Evolutionary conservation across 2,888 invertebrate species (phyloP), one percentile per base, ranked within the genome.

Genomic region (Sclerodermus sp.): DNA sequence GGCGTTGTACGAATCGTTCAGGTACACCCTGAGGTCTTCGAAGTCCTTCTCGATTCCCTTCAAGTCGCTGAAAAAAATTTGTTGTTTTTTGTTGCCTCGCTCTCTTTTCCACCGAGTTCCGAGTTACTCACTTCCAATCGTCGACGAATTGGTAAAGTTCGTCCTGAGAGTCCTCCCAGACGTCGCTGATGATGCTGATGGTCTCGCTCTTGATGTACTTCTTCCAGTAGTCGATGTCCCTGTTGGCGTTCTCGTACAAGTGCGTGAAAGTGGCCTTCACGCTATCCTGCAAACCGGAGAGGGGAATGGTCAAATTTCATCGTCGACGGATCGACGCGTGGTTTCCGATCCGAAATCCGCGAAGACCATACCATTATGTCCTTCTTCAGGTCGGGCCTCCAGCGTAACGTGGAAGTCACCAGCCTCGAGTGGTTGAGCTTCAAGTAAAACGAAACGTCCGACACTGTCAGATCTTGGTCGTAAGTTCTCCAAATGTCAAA

Each of bases 401-500:
- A 93, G 51, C 84, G 82, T 16, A 92, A 79, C n/a, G 85, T 85
- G 52, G 91, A 90, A 1, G 90, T 90, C 12, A 93, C 81, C 1
- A 93, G 80, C 32, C 91, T 82, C 0, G 93, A 93, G 72, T 93
- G 92, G 79, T 93, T 93, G 60, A 93, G 83, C 18, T 88, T 85
- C 40, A 92, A 79, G 74, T 89, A 91, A 16, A 90, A 91, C 2
- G 87, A 84, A 16, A 92, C 79, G 76, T 93, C 93, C 2, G 88
- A 86, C 37, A 91, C 85, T 1, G 84, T 83, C 62, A 90, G 86
- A 74, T 91, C 90, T 15, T 75, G 66, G 57, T 91, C 90, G 68
- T 88, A 92, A 63, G 90, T 86, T 34, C 92, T 83, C 90, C 91
- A 92, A 10, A 91, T 83, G 73, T 91, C 85, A 60, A 92, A 84